These are phyloP conservation scores for Busseola fusca DNA, from an alignment of 2,888 invertebrate genomes.

Conservation along the genomic window DNA sequence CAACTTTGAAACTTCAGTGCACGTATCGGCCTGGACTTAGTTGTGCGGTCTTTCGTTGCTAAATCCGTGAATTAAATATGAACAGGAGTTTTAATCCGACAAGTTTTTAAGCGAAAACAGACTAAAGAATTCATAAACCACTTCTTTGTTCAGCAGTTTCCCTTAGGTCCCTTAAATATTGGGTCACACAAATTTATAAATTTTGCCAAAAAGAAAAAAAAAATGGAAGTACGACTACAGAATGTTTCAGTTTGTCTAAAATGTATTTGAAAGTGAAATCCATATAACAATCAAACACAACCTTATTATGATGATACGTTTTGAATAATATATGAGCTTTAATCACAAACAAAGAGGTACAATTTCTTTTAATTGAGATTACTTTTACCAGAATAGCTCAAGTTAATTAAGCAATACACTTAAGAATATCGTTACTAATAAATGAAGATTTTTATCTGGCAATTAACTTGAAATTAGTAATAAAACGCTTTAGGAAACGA, in stretches of 20 bases:
- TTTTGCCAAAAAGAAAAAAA: background rate
- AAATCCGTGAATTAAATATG: slow-evolving; percentile 51
- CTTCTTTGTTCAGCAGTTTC: slow-evolving; percentile 20
- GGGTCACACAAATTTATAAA: background rate
- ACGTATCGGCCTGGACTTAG: background rate
- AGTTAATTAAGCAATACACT: slow-evolving; percentile 18
- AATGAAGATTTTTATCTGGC: slow-evolving; percentile 19
- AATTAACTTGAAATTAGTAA: slow-evolving; percentile 26
- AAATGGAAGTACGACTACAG: background rate
- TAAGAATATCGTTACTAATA: slow-evolving; percentile 1
- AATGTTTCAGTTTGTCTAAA: background rate
- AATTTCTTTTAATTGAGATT: background rate
- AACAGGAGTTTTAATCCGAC: slow-evolving; percentile 35
- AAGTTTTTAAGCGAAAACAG: slow-evolving; percentile 31
- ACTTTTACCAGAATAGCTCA: background rate
- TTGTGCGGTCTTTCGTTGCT: slow-evolving; percentile 15
- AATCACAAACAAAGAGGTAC: background rate
- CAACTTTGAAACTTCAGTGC: slow-evolving; percentile 29
- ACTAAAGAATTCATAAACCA: slow-evolving; percentile 31
- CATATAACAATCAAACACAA: background rate
- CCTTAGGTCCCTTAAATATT: slow-evolving; percentile 3
- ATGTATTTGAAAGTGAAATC: background rate
- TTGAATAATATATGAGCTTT: background rate
- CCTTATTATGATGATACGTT: background rate
- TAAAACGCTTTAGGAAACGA: slow-evolving; percentile 24